Evolutionary conservation across 2,113 vertebrate species (phyloP).

Genomic region (Monopterus albus): DNA sequence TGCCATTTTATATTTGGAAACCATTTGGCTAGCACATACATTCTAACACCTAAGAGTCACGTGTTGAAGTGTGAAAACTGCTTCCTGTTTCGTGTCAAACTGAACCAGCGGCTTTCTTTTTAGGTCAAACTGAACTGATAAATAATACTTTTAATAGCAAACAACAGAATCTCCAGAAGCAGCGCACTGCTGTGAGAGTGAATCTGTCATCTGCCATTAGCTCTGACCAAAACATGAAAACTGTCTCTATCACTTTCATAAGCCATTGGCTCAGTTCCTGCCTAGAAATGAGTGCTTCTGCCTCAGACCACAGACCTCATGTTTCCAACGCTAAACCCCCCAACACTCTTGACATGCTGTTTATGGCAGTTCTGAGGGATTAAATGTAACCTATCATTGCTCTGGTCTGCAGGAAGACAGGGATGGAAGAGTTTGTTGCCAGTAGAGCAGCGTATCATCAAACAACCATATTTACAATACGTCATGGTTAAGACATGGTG

Average conservation of each 20-base stretch:
- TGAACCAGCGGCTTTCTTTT: conserved; percentile 9
- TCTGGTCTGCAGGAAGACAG: conserved; percentile 6
- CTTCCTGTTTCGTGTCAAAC: not conserved
- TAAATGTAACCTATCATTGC: conserved; percentile 34
- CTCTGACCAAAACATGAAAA: conserved; percentile 44
- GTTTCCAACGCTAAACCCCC: conserved; percentile 36
- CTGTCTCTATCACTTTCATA: conserved; percentile 52
- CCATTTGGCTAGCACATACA: not conserved
- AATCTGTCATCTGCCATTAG: conserved; percentile 58
- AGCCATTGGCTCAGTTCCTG: conserved; percentile 52
- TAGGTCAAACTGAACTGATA: not conserved
- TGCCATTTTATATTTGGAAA: not conserved
- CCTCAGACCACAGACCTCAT: conserved; percentile 17
- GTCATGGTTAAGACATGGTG: conserved; percentile 23
- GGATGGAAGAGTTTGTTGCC: conserved; percentile 20
- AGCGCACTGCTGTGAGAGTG: conserved; percentile 30
- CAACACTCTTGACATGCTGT: conserved; percentile 28
- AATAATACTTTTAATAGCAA: conserved; percentile 24
- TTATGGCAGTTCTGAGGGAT: conserved; percentile 45
- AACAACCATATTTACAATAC: conserved; percentile 21
- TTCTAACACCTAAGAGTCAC: not conserved
- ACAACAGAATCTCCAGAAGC: conserved; percentile 40
- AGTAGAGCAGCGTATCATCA: conserved; percentile 10
- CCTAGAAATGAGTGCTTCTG: conserved; percentile 33
- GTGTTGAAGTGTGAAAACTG: conserved; percentile 8